Evolutionary conservation across 2,888 invertebrate species (phyloP).

Genomic region (Rotaria sp.): DNA sequence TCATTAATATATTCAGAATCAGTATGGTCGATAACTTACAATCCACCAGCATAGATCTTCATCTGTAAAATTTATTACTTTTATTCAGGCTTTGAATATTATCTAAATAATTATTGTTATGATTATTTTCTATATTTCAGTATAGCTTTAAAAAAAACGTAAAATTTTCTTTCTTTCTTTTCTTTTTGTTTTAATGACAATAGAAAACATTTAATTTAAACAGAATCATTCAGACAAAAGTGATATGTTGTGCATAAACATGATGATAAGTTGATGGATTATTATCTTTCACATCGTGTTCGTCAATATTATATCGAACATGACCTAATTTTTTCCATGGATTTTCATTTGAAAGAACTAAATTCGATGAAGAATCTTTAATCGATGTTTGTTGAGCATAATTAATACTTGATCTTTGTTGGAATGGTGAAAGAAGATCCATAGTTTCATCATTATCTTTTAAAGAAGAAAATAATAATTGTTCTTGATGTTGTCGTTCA

Average conservation of each 20-base stretch:
- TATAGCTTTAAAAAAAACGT: no score
- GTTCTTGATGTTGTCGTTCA: not conserved
- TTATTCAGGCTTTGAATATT: no score
- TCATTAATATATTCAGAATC: no score
- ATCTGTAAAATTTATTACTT: no score
- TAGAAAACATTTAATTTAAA: not conserved
- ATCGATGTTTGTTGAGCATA: not conserved
- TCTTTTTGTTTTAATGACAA: not conserved
- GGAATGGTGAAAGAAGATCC: not conserved
- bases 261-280: not conserved
- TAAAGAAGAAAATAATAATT: not conserved
- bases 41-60: no score
- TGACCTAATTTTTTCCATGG: slow-evolving; percentile 18
- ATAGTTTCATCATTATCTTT: not conserved
- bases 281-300: not conserved
- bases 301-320: not conserved
- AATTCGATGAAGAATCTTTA: not conserved
- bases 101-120: no score
- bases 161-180: no score
- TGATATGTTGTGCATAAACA: not conserved
- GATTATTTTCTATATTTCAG: no score
- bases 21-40: no score
- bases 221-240: not conserved
- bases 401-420: not conserved
- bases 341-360: not conserved